phyloP scores from a whole-genome alignment of 2,888 invertebrate genomes.

The Drosophila siamana region DNA sequence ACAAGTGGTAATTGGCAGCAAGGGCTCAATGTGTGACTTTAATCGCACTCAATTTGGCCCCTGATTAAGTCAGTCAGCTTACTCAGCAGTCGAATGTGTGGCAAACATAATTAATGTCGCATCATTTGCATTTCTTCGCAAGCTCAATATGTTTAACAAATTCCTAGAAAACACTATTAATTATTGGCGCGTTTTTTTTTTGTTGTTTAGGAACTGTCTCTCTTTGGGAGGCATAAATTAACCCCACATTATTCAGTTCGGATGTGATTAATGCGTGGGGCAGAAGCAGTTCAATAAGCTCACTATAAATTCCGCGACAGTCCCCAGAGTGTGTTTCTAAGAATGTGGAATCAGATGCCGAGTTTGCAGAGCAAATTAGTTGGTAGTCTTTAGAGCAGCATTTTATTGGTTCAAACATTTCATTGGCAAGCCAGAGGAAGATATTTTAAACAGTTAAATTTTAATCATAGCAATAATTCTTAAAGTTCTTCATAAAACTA shows the following conservation, averaged over 20 bases:
- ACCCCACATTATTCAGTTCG: neutral
- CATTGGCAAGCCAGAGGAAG: too few species aligned
- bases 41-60: slow-evolving; percentile 3
- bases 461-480: too few species aligned
- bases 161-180: slow-evolving; percentile 4
- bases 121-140: slow-evolving; percentile 3
- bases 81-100: neutral
- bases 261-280: neutral
- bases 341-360: neutral
- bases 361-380: neutral
- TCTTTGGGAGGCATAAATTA: slow-evolving; percentile 3
- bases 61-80: neutral
- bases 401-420: too few species aligned
- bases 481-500: too few species aligned
- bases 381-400: neutral
- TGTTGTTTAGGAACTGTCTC: neutral
- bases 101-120: neutral
- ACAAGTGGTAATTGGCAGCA: slow-evolving; percentile 35
- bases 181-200: neutral
- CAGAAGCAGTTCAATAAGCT: neutral
- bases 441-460: too few species aligned
- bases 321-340: neutral
- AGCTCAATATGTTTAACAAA: neutral
- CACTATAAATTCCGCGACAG: neutral
- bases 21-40: slow-evolving; percentile 1